Percentiles rank a stretch among this genome's conserved stretches.
phyloP scores from a whole-genome alignment of 2,797 vertebrate genomes.

The Eupleurogrammus muticus region DNA sequence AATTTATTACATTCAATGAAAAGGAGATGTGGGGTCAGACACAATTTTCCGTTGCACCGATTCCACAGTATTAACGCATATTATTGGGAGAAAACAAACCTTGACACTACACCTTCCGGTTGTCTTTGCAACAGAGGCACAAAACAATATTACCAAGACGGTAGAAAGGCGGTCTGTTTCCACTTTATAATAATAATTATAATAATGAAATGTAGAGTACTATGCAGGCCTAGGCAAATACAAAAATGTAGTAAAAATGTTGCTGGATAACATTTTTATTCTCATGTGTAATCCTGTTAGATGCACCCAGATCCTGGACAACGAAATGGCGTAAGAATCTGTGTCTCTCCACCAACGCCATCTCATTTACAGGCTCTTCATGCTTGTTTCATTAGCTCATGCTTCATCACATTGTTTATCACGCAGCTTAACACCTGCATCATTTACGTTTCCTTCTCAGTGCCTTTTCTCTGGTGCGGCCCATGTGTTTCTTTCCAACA shows the following conservation, averaged over 20 bases:
- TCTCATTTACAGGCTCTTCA: slow-evolving; percentile 50
- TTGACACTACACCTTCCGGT: too few relatives aligned
- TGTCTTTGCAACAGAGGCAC: too few relatives aligned
- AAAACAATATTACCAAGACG: too few relatives aligned
- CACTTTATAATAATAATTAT: background rate
- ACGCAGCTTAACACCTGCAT: slow-evolving; percentile 7
- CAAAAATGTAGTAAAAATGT: slow-evolving; percentile 77
- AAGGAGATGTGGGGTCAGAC: too few relatives aligned
- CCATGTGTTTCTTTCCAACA: slow-evolving; percentile 10
- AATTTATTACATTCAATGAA: too few relatives aligned
- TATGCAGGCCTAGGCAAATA: slow-evolving; percentile 31
- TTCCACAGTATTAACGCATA: too few relatives aligned
- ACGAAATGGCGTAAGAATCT: slow-evolving; percentile 88
- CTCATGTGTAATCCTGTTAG: slow-evolving; percentile 85
- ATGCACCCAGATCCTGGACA: slow-evolving; percentile 87
- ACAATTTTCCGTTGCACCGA: too few relatives aligned
- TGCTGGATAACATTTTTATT: slow-evolving; percentile 85
- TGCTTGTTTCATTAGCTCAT: slow-evolving; percentile 17
- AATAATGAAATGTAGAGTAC: slow-evolving; percentile 11
- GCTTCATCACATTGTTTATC: slow-evolving; percentile 6
- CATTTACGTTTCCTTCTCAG: slow-evolving; percentile 17
- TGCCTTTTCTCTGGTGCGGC: slow-evolving; percentile 10
- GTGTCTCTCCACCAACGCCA: slow-evolving; percentile 67
- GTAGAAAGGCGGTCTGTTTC: too few relatives aligned
- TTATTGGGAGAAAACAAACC: too few relatives aligned